Evolutionary conservation across 2,113 vertebrate species (phyloP).

Genomic region (Thunnus thynnus): DNA sequence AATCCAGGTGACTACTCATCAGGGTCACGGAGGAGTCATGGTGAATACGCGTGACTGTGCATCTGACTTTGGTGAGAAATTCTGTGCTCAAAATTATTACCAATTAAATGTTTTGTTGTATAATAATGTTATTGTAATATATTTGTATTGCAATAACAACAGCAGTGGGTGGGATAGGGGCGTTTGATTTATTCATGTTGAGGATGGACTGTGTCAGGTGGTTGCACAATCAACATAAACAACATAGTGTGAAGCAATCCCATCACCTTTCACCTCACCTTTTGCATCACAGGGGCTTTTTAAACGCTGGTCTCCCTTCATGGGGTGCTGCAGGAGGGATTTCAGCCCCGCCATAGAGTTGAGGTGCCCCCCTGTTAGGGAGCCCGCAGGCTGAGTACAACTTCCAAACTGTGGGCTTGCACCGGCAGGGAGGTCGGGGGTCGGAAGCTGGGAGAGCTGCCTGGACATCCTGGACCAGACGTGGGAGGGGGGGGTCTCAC

Average conservation of each 20-base stretch:
- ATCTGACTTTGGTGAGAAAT: constrained; percentile 19
- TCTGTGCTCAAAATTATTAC: neutral
- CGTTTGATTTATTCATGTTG: constrained; percentile 34
- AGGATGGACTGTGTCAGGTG: constrained; percentile 1
- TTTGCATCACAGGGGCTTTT: constrained; percentile 81
- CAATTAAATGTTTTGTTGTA: neutral
- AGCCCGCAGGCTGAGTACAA: constrained; percentile 79
- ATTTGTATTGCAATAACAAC: constrained; percentile 16
- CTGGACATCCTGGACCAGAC: constrained; percentile 83
- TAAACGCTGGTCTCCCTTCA: constrained; percentile 83
- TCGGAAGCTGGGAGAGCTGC: constrained; percentile 84
- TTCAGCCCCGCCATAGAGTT: constrained; percentile 84
- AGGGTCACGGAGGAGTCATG: constrained; percentile 42
- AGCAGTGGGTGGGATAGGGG: constrained; percentile 34
- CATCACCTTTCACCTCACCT: constrained; percentile 68
- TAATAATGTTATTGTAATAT: constrained; percentile 7
- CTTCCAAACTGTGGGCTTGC: constrained; percentile 85
- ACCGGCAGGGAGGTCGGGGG: constrained; percentile 85
- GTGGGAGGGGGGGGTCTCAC: constrained; percentile 29
- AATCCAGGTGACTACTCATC: constrained; percentile 46
- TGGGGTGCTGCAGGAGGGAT: constrained; percentile 85
- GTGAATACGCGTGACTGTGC: constrained; percentile 8
- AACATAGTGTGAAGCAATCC: neutral
- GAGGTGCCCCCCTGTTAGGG: constrained; percentile 78
- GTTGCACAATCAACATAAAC: constrained; percentile 21